A percentile compares a stretch with the other conserved stretches of the same genome.
Conservation (phyloP, 2,888 invertebrate species). For the Heliconius ethilla region DNA sequence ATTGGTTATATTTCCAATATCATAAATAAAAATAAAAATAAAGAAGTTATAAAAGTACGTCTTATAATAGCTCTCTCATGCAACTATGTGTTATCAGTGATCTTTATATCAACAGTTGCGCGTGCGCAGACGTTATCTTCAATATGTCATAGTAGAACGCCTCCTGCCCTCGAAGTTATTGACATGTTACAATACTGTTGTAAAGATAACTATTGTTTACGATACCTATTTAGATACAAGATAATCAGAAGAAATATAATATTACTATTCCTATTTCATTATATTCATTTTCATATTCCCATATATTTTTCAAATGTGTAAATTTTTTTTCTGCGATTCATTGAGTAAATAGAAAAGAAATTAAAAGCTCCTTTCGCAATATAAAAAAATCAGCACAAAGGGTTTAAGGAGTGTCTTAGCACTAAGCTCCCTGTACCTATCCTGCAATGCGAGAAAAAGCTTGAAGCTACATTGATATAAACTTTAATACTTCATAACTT, state of each 20-base stretch:
- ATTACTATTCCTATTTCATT: not conserved
- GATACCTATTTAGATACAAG: constrained; percentile 13
- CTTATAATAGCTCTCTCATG: not conserved
- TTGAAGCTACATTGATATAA: too few relatives aligned
- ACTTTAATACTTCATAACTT: not conserved
- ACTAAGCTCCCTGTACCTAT: too few relatives aligned
- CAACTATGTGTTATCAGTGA: constrained; percentile 32
- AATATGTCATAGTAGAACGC: constrained; percentile 14
- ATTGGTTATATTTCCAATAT: not conserved
- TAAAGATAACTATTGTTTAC: constrained; percentile 14
- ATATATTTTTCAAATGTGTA: too few relatives aligned
- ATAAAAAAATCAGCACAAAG: too few relatives aligned
- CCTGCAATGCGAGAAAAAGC: too few relatives aligned
- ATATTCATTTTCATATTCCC: too few relatives aligned
- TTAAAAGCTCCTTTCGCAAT: too few relatives aligned
- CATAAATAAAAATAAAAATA: not conserved
- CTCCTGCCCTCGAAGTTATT: constrained; percentile 21
- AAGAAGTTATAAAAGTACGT: not conserved
- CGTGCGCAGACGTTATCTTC: too few relatives aligned
- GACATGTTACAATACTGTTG: constrained; percentile 21
- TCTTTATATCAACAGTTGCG: constrained; percentile 34
- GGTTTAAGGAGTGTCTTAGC: not conserved
- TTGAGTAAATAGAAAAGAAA: too few relatives aligned
- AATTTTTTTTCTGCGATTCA: too few relatives aligned
- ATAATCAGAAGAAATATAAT: constrained; percentile 17